Conservation (phyloP, 2,888 invertebrate species). For the Heliothis peltigera region DNA sequence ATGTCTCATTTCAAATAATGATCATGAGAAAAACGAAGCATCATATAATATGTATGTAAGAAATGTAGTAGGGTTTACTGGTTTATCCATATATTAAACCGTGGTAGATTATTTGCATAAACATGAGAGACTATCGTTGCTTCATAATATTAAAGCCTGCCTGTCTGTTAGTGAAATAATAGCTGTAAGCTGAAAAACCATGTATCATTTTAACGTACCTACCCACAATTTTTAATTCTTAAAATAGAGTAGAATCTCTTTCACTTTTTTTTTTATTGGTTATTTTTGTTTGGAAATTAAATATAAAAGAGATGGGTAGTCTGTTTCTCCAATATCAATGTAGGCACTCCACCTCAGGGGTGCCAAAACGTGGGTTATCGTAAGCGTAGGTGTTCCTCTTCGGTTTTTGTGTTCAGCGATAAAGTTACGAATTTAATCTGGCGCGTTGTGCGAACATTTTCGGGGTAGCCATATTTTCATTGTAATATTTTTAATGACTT, state of each 20-base stretch:
- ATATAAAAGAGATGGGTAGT: not conserved
- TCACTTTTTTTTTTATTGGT: not conserved
- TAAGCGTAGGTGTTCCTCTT: slow-evolving; percentile 10
- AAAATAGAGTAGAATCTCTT: not conserved
- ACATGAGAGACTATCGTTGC: not conserved
- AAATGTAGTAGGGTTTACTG: too few relatives aligned
- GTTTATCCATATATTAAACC: not conserved
- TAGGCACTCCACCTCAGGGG: not conserved
- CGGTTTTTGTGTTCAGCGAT: slow-evolving; percentile 36
- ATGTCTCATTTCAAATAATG: too few relatives aligned
- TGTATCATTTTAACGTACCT: not conserved
- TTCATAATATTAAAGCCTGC: not conserved
- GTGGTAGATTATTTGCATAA: slow-evolving; percentile 1
- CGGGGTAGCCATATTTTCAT: slow-evolving; percentile 46
- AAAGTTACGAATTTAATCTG: slow-evolving; percentile 55
- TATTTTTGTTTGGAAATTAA: not conserved
- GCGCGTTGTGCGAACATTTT: slow-evolving; percentile 41
- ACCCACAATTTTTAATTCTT: too few relatives aligned
- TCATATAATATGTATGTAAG: not conserved
- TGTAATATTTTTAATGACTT: slow-evolving; percentile 60
- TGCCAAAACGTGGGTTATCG: slow-evolving; percentile 5
- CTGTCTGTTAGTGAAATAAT: not conserved
- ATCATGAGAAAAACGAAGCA: not conserved
- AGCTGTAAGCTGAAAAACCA: not conserved
- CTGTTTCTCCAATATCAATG: slow-evolving; percentile 4